Evolutionary conservation across 2,888 invertebrate genomes (phyloP).

Genomic region (Harpalus rufipes): DNA sequence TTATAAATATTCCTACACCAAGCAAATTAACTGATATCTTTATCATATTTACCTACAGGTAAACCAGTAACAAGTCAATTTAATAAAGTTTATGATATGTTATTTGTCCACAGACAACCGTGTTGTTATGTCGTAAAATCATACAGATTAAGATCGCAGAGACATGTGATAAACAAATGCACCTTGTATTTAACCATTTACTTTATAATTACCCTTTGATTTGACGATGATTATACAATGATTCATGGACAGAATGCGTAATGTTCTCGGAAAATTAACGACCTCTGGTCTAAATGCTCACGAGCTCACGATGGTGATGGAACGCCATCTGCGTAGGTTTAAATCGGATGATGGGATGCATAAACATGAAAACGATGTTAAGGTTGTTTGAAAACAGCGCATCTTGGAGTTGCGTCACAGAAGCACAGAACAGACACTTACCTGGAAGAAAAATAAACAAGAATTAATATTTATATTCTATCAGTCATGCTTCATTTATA

Average conservation of each 20-base stretch:
- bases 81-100: not conserved
- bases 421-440: conserved; percentile 16
- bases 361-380: conserved; percentile 34
- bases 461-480: not conserved
- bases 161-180: conserved; percentile 10
- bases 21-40: not conserved
- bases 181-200: not conserved
- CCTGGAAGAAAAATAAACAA: conserved; percentile 15
- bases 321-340: conserved; percentile 16
- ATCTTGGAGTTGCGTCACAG: conserved; percentile 28
- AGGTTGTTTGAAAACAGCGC: conserved; percentile 24
- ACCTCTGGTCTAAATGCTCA: conserved; percentile 12
- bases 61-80: not conserved
- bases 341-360: not conserved
- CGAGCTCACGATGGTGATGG: not conserved
- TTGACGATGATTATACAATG: conserved; percentile 6
- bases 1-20: not conserved
- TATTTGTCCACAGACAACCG: not conserved
- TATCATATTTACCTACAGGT: not conserved
- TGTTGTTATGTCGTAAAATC: not conserved
- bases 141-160: not conserved
- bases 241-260: conserved; percentile 11
- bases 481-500: not conserved
- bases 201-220: not conserved
- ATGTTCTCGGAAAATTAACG: not conserved